phyloP scores from a whole-genome alignment of 2,113 vertebrate species.

The Dasypus novemcinctus region DNA sequence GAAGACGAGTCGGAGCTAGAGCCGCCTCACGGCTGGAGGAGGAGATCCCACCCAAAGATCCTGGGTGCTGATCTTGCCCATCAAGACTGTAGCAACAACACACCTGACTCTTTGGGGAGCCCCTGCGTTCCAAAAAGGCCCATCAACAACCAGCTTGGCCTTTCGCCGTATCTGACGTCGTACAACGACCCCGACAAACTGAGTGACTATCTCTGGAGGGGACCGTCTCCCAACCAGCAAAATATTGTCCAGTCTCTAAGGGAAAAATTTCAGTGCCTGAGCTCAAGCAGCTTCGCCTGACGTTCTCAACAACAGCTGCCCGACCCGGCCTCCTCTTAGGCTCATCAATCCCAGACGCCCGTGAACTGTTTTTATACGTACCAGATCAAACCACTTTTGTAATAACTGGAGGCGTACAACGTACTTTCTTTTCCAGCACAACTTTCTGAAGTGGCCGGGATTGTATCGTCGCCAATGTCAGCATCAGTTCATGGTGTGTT shows the following conservation, averaged over 20 bases:
- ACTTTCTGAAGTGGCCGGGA: slow-evolving; percentile 10
- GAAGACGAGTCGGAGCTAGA: slow-evolving; percentile 88
- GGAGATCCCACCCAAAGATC: slow-evolving; percentile 59
- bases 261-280: slow-evolving; percentile 98
- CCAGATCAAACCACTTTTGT: slow-evolving; percentile 58
- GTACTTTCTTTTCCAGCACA: slow-evolving; percentile 53
- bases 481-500: background rate
- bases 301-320: slow-evolving; percentile 41
- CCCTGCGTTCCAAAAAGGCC: slow-evolving; percentile 81
- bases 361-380: slow-evolving; percentile 71
- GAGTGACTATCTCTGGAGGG: slow-evolving; percentile 94
- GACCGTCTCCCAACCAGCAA: slow-evolving; percentile 90
- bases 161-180: slow-evolving; percentile 78
- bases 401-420: slow-evolving; percentile 68
- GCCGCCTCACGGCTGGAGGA: slow-evolving; percentile 51
- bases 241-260: slow-evolving; percentile 96
- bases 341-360: slow-evolving; percentile 54
- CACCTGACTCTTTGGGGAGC: slow-evolving; percentile 78
- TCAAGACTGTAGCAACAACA: slow-evolving; percentile 57
- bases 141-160: slow-evolving; percentile 69
- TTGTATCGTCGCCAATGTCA: background rate
- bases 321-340: slow-evolving; percentile 47
- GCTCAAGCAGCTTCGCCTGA: slow-evolving; percentile 96
- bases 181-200: slow-evolving; percentile 86
- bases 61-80: slow-evolving; percentile 44